Percentiles rank a stretch among this genome's conserved stretches.
phyloP scores from a whole-genome alignment of 2,113 vertebrate species.

The Upupa epops region DNA sequence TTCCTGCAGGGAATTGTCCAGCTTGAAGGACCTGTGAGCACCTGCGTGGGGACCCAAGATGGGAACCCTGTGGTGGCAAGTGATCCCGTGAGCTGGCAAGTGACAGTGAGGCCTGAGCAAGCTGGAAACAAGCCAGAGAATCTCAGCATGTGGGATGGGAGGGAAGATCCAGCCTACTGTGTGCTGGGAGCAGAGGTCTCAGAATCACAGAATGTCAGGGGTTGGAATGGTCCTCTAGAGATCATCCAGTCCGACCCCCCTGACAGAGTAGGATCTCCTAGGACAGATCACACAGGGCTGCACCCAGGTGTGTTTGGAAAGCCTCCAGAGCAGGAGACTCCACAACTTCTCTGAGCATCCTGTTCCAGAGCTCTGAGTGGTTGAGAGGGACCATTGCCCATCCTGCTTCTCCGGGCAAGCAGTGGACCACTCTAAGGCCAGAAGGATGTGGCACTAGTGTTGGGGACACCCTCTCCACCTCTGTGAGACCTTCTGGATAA shows the following conservation, averaged over 20 bases:
- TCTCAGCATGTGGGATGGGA: fast-evolving
- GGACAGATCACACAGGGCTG: too few relatives aligned
- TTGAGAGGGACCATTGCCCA: fast-evolving
- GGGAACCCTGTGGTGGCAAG: fast-evolving
- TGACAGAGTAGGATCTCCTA: too few relatives aligned
- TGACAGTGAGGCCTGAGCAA: background rate
- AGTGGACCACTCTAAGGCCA: background rate
- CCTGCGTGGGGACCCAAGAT: fast-evolving
- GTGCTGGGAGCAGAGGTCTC: background rate
- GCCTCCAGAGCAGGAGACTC: too few relatives aligned
- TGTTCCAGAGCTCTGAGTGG: too few relatives aligned
- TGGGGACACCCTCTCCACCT: fast-evolving
- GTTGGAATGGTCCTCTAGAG: too few relatives aligned
- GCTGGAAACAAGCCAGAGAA: background rate
- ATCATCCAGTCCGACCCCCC: too few relatives aligned
- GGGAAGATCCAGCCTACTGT: background rate
- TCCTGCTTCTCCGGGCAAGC: fast-evolving
- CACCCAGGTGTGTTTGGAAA: too few relatives aligned
- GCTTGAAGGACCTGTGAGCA: background rate
- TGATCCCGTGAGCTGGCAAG: background rate
- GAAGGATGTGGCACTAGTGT: fast-evolving
- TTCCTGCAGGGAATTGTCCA: background rate
- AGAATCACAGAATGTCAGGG: too few relatives aligned
- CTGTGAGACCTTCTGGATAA: background rate
- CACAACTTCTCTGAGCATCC: too few relatives aligned